Percentiles rank a stretch among this genome's conserved stretches.
Evolutionary conservation across 1,140 invertebrate genomes (phyloP).

Genomic region (Trachelipus rathkii): DNA sequence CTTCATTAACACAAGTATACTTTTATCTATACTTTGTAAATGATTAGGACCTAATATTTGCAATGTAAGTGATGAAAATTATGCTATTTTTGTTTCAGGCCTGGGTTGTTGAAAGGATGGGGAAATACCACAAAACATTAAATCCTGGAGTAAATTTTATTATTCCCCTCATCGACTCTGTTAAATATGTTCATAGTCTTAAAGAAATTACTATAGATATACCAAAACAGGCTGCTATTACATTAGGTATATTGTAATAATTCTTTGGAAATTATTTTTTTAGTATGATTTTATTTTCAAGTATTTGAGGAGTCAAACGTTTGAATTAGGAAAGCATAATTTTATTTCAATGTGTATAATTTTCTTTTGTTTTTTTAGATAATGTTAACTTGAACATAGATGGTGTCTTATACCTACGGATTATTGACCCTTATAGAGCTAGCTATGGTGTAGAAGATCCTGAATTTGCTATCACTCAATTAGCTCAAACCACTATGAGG

Average conservation of each 20-base stretch:
- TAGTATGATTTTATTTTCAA: no score
- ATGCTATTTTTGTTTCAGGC: slow-evolving; percentile 60
- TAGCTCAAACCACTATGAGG: slow-evolving; percentile 98
- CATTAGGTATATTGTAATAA: no score
- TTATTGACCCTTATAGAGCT: slow-evolving; percentile 92
- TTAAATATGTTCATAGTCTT: slow-evolving; percentile 98
- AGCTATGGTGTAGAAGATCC: slow-evolving; percentile 99
- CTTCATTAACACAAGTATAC: not conserved
- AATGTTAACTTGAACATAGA: slow-evolving; percentile 96
- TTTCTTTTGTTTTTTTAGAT: slow-evolving; percentile 57
- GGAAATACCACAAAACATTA: slow-evolving; percentile 86
- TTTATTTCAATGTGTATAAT: no score
- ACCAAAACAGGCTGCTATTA: slow-evolving; percentile 96
- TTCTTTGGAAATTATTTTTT: no score
- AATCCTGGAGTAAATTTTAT: slow-evolving; percentile 91
- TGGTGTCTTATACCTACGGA: slow-evolving; percentile 91
- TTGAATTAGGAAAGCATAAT: no score
- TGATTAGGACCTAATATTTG: not conserved
- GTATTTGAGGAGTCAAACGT: no score
- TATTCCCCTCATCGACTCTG: slow-evolving; percentile 83
- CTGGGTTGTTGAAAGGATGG: slow-evolving; percentile 98
- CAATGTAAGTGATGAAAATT: not conserved
- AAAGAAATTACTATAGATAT: slow-evolving; percentile 99
- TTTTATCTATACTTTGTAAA: not conserved
- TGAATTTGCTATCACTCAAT: slow-evolving; percentile 97